These are phyloP conservation scores for Epirrhoe alternata DNA, from an alignment of 2,888 invertebrate genomes.

Conservation along the genomic window DNA sequence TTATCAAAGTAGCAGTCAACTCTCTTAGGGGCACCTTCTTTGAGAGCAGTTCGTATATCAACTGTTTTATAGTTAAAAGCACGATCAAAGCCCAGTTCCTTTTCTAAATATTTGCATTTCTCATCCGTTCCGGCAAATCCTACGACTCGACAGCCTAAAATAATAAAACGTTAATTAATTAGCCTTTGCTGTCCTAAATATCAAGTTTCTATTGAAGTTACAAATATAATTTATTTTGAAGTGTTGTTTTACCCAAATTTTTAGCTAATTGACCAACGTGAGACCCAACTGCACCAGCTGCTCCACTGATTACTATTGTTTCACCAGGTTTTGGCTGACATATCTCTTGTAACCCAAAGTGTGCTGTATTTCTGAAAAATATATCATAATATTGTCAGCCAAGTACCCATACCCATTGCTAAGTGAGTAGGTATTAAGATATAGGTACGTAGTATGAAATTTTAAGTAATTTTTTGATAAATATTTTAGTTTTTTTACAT, in stretches of 20 bases:
- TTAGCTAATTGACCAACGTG: slow-evolving; percentile 92
- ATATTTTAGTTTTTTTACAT: slow-evolving; percentile 46
- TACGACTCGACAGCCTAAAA: slow-evolving; percentile 72
- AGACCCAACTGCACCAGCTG: slow-evolving; percentile 92
- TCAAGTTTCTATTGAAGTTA: too few relatives aligned
- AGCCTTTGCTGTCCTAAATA: background rate
- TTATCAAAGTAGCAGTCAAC: slow-evolving; percentile 93
- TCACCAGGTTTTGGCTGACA: slow-evolving; percentile 90
- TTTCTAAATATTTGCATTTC: slow-evolving; percentile 88
- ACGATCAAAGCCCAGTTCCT: slow-evolving; percentile 88
- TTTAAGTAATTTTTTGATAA: background rate
- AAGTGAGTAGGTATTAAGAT: too few relatives aligned
- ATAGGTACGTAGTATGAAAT: background rate
- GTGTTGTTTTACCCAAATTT: slow-evolving; percentile 79
- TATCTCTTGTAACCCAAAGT: slow-evolving; percentile 89
- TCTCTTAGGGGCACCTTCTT: slow-evolving; percentile 87
- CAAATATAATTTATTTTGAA: too few relatives aligned
- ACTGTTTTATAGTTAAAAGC: slow-evolving; percentile 90
- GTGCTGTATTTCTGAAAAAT: slow-evolving; percentile 87
- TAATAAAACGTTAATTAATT: background rate
- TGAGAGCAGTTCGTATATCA: slow-evolving; percentile 83
- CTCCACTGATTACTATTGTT: slow-evolving; percentile 89
- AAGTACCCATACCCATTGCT: too few relatives aligned
- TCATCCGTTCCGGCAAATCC: slow-evolving; percentile 89
- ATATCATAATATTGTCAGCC: background rate